Evolutionary conservation across 2,888 invertebrate genomes (phyloP).

Genomic region (Ommatoiulus sabulosus): DNA sequence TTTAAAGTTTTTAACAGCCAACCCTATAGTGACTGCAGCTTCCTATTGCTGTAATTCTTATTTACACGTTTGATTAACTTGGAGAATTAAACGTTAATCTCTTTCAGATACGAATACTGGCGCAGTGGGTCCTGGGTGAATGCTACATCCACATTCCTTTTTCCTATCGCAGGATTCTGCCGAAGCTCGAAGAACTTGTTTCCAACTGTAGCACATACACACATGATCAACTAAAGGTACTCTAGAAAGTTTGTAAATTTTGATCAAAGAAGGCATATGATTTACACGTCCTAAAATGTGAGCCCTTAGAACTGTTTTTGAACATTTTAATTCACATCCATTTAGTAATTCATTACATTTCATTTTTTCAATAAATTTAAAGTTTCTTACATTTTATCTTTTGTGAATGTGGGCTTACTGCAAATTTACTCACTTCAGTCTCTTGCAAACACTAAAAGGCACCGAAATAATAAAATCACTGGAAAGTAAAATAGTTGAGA

Average conservation of each 20-base stretch:
- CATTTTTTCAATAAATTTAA: background rate
- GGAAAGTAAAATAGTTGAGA: too few relatives aligned
- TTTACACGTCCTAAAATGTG: background rate
- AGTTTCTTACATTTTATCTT: too few relatives aligned
- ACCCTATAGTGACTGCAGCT: too few relatives aligned
- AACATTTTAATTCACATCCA: background rate
- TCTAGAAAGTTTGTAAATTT: conserved; percentile 21
- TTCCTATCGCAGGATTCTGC: conserved; percentile 77
- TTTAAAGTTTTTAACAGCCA: background rate
- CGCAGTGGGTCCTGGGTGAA: conserved; percentile 77
- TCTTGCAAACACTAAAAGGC: too few relatives aligned
- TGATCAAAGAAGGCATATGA: too few relatives aligned
- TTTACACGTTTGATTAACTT: background rate
- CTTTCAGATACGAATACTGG: conserved; percentile 73
- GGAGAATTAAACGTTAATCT: too few relatives aligned
- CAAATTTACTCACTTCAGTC: too few relatives aligned
- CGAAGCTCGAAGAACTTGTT: conserved; percentile 73
- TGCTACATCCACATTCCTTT: conserved; percentile 77
- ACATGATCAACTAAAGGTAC: conserved; percentile 78
- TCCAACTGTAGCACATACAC: conserved; percentile 72
- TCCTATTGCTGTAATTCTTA: too few relatives aligned
- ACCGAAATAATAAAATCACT: too few relatives aligned
- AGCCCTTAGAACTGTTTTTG: conserved; percentile 51
- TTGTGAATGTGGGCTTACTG: too few relatives aligned
- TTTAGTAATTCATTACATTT: background rate